A percentile compares a stretch with the other conserved stretches of the same genome.
Conservation (phyloP, 1,140 invertebrate species). For the Pectinophora gossypiella region DNA sequence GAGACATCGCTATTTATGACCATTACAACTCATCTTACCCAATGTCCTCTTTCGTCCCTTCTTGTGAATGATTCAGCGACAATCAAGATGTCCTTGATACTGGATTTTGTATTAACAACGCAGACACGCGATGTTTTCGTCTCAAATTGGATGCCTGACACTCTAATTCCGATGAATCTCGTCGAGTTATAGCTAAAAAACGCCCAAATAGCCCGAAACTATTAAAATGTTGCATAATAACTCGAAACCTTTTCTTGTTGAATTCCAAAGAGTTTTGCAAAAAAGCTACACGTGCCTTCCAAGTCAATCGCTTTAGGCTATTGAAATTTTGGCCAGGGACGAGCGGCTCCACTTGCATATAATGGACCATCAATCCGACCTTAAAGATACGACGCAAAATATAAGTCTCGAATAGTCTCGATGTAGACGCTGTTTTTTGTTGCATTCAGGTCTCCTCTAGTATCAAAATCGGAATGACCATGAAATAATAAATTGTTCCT, state of each 20-base stretch:
- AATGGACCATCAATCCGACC: constrained; percentile 55
- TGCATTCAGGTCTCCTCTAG: too few species aligned
- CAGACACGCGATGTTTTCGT: constrained; percentile 31
- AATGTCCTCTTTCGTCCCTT: too few species aligned
- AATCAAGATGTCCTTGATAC: not conserved
- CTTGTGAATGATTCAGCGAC: not conserved
- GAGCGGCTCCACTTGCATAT: constrained; percentile 47
- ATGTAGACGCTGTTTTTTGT: too few species aligned
- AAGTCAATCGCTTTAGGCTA: constrained; percentile 61
- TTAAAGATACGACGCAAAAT: constrained; percentile 26
- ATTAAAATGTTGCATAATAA: constrained; percentile 69
- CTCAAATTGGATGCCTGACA: constrained; percentile 22
- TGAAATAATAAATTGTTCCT: constrained; percentile 22
- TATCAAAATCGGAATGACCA: not conserved
- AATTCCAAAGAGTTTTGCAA: constrained; percentile 66
- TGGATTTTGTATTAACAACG: not conserved
- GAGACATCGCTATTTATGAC: constrained; percentile 18
- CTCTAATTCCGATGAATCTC: constrained; percentile 29
- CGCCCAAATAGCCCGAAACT: constrained; percentile 10
- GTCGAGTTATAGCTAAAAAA: constrained; percentile 21
- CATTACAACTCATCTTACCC: not conserved
- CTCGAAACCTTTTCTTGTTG: constrained; percentile 52
- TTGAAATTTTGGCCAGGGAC: constrained; percentile 65
- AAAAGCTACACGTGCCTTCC: constrained; percentile 72
- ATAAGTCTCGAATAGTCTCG: not conserved